These are phyloP conservation scores for Nymphicus hollandicus DNA, from an alignment of 2,113 vertebrate genomes.

Conservation along the genomic window DNA sequence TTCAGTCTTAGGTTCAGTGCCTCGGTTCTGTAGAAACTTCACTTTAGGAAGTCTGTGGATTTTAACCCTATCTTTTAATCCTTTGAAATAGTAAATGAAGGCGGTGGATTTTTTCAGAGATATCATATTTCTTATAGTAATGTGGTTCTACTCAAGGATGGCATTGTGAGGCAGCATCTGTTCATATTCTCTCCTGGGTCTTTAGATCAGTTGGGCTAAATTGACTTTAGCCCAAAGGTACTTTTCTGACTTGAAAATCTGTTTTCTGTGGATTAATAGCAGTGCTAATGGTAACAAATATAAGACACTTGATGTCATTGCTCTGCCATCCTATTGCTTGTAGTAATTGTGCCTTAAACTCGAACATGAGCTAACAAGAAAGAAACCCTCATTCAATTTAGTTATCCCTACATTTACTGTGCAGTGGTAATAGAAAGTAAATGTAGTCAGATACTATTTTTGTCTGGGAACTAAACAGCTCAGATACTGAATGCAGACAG, in stretches of 20 bases:
- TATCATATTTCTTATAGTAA: not conserved
- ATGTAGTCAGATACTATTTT: not conserved
- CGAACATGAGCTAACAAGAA: not conserved
- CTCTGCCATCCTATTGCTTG: not conserved
- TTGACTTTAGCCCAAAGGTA: not conserved
- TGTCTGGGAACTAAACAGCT: not conserved
- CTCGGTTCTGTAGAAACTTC: not conserved
- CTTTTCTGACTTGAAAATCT: not conserved
- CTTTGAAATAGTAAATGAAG: not conserved
- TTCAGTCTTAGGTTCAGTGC: not conserved
- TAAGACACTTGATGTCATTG: not conserved
- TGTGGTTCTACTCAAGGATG: not conserved
- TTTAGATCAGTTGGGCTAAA: not conserved
- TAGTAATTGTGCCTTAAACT: not conserved
- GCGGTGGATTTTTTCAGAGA: not conserved
- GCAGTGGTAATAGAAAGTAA: not conserved
- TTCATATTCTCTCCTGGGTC: not conserved
- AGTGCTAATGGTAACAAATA: not conserved
- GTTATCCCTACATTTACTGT: not conserved
- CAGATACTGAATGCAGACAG: not conserved
- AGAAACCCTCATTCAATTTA: not conserved
- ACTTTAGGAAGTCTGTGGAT: not conserved
- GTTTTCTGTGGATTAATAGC: not conserved
- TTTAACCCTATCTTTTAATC: not conserved
- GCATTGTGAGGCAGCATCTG: not conserved